A percentile compares a stretch with the other conserved stretches of the same genome.
Conservation (phyloP, 2,888 invertebrate species). For the Tryphoninae sp. region DNA sequence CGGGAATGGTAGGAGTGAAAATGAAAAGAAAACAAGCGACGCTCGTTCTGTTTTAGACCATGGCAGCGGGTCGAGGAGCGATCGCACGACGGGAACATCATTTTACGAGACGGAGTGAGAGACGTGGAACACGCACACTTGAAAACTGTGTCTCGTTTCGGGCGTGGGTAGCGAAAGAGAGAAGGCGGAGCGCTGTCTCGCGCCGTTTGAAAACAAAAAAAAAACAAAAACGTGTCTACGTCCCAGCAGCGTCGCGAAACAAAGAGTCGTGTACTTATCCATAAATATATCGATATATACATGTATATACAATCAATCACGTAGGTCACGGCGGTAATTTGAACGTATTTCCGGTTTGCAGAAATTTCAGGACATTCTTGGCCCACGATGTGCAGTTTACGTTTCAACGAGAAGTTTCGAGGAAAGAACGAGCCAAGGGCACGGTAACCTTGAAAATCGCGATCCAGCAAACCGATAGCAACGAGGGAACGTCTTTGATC, state of each 20-base stretch:
- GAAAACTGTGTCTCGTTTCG: not conserved
- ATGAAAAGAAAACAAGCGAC: not conserved
- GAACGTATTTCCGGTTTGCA: too few relatives aligned
- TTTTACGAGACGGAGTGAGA: not conserved
- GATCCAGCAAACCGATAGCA: too few relatives aligned
- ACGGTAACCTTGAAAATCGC: too few relatives aligned
- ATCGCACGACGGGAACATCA: conserved; percentile 20
- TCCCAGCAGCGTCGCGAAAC: conserved; percentile 25
- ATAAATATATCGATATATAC: too few relatives aligned
- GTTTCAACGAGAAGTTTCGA: too few relatives aligned
- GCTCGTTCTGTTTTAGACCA: conserved; percentile 39
- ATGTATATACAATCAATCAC: too few relatives aligned
- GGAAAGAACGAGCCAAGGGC: too few relatives aligned
- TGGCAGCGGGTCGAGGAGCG: conserved; percentile 31
- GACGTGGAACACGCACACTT: not conserved
- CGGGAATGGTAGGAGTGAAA: not conserved
- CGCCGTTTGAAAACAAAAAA: not conserved
- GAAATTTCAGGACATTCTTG: too few relatives aligned
- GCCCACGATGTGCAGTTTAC: too few relatives aligned
- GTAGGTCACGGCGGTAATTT: too few relatives aligned
- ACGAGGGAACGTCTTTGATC: too few relatives aligned
- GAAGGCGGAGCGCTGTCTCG: conserved; percentile 27
- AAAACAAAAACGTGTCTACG: not conserved
- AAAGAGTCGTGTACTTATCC: conserved; percentile 10
- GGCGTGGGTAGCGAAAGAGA: conserved; percentile 4